Evolutionary conservation across 2,113 vertebrate genomes (phyloP).

Genomic region (Scomber colias): DNA sequence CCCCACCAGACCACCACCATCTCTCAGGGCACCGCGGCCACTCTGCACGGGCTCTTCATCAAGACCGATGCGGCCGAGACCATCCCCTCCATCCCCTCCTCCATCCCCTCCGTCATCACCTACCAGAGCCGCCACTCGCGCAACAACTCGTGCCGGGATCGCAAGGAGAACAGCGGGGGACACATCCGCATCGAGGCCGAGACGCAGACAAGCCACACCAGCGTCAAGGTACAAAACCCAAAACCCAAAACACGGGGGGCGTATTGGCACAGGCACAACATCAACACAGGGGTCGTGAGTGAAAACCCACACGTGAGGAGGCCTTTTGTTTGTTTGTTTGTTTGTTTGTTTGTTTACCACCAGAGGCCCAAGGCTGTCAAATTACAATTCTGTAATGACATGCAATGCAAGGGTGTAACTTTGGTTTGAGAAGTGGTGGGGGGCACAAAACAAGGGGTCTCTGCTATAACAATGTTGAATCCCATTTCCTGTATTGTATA

Average conservation of each 20-base stretch:
- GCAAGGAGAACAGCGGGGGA: slow-evolving; percentile 80
- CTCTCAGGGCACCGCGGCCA: slow-evolving; percentile 90
- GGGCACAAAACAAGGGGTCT: too few species aligned
- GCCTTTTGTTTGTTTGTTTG: slow-evolving; percentile 21
- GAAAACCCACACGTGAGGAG: slow-evolving; percentile 16
- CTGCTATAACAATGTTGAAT: too few species aligned
- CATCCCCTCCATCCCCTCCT: slow-evolving; percentile 83
- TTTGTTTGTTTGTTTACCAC: slow-evolving; percentile 16
- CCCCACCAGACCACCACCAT: slow-evolving; percentile 91
- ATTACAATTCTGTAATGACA: background rate
- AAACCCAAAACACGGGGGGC: background rate
- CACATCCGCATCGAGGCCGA: slow-evolving; percentile 90
- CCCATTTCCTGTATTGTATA: too few species aligned
- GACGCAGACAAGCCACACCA: slow-evolving; percentile 91
- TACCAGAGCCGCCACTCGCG: slow-evolving; percentile 87
- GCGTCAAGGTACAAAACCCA: slow-evolving; percentile 85
- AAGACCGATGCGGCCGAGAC: slow-evolving; percentile 93
- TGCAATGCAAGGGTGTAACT: too few species aligned
- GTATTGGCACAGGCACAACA: slow-evolving; percentile 7
- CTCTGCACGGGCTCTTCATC: slow-evolving; percentile 92
- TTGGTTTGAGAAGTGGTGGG: too few species aligned
- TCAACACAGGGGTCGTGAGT: slow-evolving; percentile 25
- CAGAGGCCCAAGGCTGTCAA: slow-evolving; percentile 41
- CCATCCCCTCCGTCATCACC: slow-evolving; percentile 88
- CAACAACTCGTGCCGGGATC: slow-evolving; percentile 83